These are phyloP conservation scores for Chaetogeoica ovagalla DNA, from an alignment of 2,888 invertebrate species.

Conservation along the genomic window DNA sequence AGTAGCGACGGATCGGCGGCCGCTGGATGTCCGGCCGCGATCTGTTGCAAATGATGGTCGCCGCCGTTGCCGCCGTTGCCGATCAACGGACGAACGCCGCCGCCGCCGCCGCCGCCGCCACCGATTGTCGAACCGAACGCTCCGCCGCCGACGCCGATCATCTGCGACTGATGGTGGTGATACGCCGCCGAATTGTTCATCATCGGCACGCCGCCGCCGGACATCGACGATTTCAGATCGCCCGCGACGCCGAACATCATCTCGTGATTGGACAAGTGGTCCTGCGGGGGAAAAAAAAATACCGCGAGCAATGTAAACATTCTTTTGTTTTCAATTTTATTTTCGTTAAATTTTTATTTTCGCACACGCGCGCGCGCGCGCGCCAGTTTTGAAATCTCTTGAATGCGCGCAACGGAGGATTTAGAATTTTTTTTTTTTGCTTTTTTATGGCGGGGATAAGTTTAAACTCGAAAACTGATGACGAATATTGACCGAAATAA, in stretches of 20 bases:
- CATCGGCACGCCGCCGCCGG: constrained; percentile 50
- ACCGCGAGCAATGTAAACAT: too few relatives aligned
- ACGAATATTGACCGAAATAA: too few relatives aligned
- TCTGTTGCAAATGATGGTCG: constrained; percentile 55
- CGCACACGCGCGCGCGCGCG: too few relatives aligned
- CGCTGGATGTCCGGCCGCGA: constrained; percentile 42
- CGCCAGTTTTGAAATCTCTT: too few relatives aligned
- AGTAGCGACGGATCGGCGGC: constrained; percentile 56
- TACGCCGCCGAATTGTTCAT: too few relatives aligned
- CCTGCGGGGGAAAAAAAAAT: constrained; percentile 52
- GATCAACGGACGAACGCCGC: constrained; percentile 40
- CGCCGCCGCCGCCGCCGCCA: constrained; percentile 37
- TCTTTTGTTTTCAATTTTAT: too few relatives aligned
- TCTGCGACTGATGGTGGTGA: background rate
- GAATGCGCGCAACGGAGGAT: too few relatives aligned
- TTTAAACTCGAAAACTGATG: too few relatives aligned
- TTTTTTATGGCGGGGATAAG: too few relatives aligned
- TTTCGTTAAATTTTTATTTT: too few relatives aligned
- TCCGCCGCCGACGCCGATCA: constrained; percentile 51
- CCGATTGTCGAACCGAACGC: constrained; percentile 44
- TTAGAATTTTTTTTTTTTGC: too few relatives aligned
- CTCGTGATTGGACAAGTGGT: constrained; percentile 56
- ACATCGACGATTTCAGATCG: constrained; percentile 20
- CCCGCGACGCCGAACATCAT: constrained; percentile 55
- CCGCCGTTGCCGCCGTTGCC: constrained; percentile 43